These are phyloP conservation scores for Brachypalpus laphriformis DNA, from an alignment of 2,888 invertebrate genomes.

Conservation along the genomic window DNA sequence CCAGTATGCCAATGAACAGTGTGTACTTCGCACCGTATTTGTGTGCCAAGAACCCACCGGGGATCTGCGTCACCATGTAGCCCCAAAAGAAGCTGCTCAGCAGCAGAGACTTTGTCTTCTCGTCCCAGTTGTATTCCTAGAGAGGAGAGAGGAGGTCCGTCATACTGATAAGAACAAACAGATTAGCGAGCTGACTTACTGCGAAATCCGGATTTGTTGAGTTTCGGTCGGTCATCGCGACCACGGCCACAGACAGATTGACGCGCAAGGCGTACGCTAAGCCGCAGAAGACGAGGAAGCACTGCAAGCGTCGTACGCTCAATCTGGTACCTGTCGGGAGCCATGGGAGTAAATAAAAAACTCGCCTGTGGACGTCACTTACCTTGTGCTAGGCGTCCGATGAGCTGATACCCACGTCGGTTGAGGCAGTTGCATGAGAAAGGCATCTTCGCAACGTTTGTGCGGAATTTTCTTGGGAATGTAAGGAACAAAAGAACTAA, in stretches of 20 bases:
- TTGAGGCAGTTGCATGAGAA: constrained; percentile 77
- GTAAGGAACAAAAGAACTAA: background rate
- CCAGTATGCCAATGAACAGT: constrained; percentile 84
- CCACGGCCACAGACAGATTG: constrained; percentile 88
- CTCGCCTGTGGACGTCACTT: constrained; percentile 3
- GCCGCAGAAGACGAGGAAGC: constrained; percentile 85
- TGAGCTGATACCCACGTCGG: constrained; percentile 82
- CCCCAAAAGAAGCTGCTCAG: constrained; percentile 88
- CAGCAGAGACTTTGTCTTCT: constrained; percentile 84
- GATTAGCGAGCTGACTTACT: constrained; percentile 79
- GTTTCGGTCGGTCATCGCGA: constrained; percentile 88
- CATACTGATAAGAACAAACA: background rate
- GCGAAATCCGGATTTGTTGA: constrained; percentile 83
- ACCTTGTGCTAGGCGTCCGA: constrained; percentile 76
- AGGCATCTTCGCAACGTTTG: constrained; percentile 72
- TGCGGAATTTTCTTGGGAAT: constrained; percentile 17
- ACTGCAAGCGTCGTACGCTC: constrained; percentile 87
- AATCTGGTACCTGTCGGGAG: constrained; percentile 83
- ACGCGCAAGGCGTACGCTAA: constrained; percentile 87
- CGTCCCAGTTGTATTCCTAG: constrained; percentile 86
- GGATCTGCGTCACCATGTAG: constrained; percentile 86
- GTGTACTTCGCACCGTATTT: constrained; percentile 87
- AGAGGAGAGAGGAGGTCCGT: constrained; percentile 50
- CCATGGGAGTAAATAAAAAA: too few species aligned
- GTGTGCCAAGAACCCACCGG: constrained; percentile 88